Evolutionary conservation across 2,797 vertebrate genomes (phyloP).

Genomic region (Avahi laniger): DNA sequence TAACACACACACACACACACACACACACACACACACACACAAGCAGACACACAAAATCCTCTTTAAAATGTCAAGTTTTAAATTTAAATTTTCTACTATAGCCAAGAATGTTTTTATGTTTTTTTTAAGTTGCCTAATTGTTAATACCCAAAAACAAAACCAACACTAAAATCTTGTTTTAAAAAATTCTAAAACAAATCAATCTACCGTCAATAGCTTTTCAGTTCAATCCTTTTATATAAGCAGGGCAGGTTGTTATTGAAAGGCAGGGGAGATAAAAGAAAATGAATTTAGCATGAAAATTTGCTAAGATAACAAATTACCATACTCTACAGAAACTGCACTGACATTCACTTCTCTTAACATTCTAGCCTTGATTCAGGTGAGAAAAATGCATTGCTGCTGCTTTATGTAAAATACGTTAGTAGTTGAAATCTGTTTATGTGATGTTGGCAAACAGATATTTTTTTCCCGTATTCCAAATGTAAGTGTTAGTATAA

Average conservation of each 20-base stretch:
- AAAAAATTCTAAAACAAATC: slow-evolving; percentile 13
- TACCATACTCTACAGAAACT: background rate
- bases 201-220: background rate
- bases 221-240: background rate
- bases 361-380: background rate
- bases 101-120: background rate
- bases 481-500: background rate
- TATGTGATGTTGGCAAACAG: background rate
- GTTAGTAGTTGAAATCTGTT: background rate
- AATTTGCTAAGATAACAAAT: slow-evolving; percentile 10
- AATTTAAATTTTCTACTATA: background rate
- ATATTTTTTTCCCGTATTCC: background rate
- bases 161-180: background rate
- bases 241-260: background rate
- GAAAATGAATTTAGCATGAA: background rate
- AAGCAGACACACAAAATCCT: background rate
- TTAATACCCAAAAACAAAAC: slow-evolving; percentile 35
- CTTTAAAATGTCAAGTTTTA: background rate
- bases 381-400: background rate
- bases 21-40: background rate
- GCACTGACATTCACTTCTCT: background rate
- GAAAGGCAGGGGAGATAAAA: background rate
- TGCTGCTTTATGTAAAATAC: background rate
- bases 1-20: background rate
- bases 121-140: background rate